These are phyloP conservation scores for Chrysodeixis includens DNA, from an alignment of 2,888 invertebrate species.

Conservation along the genomic window DNA sequence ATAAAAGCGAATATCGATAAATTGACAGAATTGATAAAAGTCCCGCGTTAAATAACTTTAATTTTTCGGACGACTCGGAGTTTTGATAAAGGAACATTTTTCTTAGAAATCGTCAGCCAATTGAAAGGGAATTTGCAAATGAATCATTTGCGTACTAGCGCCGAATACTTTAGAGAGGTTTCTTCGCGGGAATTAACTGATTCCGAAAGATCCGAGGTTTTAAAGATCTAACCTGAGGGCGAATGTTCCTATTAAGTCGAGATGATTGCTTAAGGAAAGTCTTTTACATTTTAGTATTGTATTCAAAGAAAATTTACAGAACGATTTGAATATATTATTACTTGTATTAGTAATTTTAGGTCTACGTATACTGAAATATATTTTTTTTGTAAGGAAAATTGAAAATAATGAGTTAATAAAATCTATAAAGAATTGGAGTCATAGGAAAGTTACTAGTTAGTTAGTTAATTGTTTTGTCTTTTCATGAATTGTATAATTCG, in stretches of 20 bases:
- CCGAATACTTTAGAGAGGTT: conserved; percentile 57
- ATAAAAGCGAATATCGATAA: conserved; percentile 40
- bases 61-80: conserved; percentile 42
- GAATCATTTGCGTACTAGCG: conserved; percentile 63
- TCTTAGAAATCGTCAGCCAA: conserved; percentile 58
- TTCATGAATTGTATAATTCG: background rate
- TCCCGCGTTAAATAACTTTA: conserved; percentile 44
- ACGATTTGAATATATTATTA: conserved; percentile 21
- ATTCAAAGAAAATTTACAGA: conserved; percentile 19
- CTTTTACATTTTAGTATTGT: conserved; percentile 50
- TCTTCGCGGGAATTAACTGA: conserved; percentile 63
- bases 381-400: background rate
- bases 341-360: background rate
- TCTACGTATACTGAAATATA: no score
- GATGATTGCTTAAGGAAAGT: conserved; percentile 59
- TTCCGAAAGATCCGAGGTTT: conserved; percentile 55
- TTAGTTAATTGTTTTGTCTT: background rate
- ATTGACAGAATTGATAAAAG: conserved; percentile 43
- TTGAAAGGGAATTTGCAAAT: conserved; percentile 63
- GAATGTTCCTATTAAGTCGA: conserved; percentile 61
- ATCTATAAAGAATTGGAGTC: no score
- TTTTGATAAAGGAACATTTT: conserved; percentile 54
- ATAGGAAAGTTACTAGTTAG: background rate
- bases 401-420: background rate
- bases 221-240: conserved; percentile 52